A percentile compares a stretch with the other conserved stretches of the same genome.
phyloP scores from a whole-genome alignment of 2,113 vertebrate species.

The Labrus mixtus region DNA sequence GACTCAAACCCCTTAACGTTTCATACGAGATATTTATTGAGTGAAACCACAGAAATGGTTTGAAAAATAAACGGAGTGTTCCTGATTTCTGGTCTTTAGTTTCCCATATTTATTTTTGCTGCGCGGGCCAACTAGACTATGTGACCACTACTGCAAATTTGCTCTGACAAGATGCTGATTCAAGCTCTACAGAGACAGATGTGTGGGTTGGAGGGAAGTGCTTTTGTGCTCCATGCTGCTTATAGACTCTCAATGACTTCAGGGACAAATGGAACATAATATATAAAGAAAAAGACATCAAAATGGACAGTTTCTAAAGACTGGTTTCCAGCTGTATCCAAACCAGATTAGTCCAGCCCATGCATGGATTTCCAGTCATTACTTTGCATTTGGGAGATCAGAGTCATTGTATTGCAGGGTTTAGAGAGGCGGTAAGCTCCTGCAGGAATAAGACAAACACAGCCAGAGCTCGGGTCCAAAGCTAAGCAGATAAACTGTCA shows the following conservation, averaged over 20 bases:
- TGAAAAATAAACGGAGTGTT: slow-evolving; percentile 67
- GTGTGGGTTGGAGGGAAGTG: slow-evolving; percentile 12
- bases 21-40: slow-evolving; percentile 62
- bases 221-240: background rate
- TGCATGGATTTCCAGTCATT: slow-evolving; percentile 63
- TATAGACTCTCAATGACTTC: background rate
- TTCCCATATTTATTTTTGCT: slow-evolving; percentile 72
- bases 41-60: slow-evolving; percentile 70
- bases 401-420: slow-evolving; percentile 39
- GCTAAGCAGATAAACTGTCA: slow-evolving; percentile 49
- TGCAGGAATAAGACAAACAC: slow-evolving; percentile 22
- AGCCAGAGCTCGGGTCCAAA: slow-evolving; percentile 34
- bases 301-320: background rate
- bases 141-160: slow-evolving; percentile 48
- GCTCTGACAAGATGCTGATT: slow-evolving; percentile 70
- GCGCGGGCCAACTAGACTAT: slow-evolving; percentile 33
- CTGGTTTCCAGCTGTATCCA: slow-evolving; percentile 17
- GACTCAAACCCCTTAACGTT: slow-evolving; percentile 56
- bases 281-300: background rate
- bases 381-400: slow-evolving; percentile 60
- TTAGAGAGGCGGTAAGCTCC: slow-evolving; percentile 35
- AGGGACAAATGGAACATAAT: slow-evolving; percentile 30
- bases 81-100: slow-evolving; percentile 53
- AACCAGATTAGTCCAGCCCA: slow-evolving; percentile 43
- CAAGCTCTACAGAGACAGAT: slow-evolving; percentile 33